Conservation (phyloP, 1,140 invertebrate species). For the Tetragonula clypearis region DNA sequence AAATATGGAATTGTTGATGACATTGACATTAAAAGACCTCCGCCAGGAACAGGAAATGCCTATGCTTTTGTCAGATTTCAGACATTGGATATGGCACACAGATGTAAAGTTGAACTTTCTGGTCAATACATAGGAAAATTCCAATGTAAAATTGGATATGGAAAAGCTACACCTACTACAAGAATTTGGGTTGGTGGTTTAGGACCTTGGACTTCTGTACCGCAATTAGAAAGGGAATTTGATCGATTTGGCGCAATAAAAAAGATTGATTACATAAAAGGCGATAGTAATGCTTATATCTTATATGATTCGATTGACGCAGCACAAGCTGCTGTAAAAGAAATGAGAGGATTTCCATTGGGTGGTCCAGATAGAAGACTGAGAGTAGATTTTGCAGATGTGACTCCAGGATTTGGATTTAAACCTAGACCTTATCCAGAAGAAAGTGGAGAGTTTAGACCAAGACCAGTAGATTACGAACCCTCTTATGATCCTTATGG, state of each 20-base stretch:
- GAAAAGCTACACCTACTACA: slow-evolving; percentile 98
- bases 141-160: slow-evolving; percentile 99
- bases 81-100: slow-evolving; percentile 96
- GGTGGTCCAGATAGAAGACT: slow-evolving; percentile 94
- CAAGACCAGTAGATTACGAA: slow-evolving; percentile 85
- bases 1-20: slow-evolving; percentile 98
- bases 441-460: slow-evolving; percentile 82
- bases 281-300: slow-evolving; percentile 96
- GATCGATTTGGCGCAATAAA: slow-evolving; percentile 99
- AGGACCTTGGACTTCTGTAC: slow-evolving; percentile 96
- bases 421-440: slow-evolving; percentile 85
- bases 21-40: slow-evolving; percentile 98
- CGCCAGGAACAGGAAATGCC: slow-evolving; percentile 97
- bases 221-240: slow-evolving; percentile 96
- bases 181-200: slow-evolving; percentile 98
- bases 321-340: slow-evolving; percentile 96
- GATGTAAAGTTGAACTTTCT: slow-evolving; percentile 98
- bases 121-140: slow-evolving; percentile 99
- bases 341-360: slow-evolving; percentile 97
- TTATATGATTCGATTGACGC: slow-evolving; percentile 98
- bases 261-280: slow-evolving; percentile 97
- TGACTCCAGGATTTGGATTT: slow-evolving; percentile 84
- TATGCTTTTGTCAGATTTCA: slow-evolving; percentile 98
- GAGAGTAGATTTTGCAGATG: slow-evolving; percentile 97
- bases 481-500: slow-evolving; percentile 81